A percentile compares a stretch with the other conserved stretches of the same genome.
Conservation (phyloP, 2,888 invertebrate species). For the Drosophila nr. perissopoda region DNA sequence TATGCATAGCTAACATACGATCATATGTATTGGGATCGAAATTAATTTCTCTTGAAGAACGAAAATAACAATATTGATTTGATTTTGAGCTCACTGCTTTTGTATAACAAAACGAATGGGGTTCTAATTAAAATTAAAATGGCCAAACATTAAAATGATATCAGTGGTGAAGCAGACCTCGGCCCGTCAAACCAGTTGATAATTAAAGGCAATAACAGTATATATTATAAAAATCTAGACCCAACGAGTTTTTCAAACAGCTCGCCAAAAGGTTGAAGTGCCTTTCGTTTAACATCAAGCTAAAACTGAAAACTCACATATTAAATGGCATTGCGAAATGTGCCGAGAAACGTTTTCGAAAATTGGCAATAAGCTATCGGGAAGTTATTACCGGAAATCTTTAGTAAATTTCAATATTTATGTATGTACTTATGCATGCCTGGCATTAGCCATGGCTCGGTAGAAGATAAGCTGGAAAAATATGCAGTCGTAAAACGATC, state of each 20-base stretch:
- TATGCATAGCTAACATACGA: neutral
- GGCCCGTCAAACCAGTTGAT: conserved; percentile 72
- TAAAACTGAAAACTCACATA: neutral
- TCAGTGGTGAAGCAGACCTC: conserved; percentile 54
- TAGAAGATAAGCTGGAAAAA: conserved; percentile 37
- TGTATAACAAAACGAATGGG: conserved; percentile 1
- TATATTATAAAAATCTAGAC: conserved; percentile 48
- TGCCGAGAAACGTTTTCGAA: conserved; percentile 1
- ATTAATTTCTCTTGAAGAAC: neutral
- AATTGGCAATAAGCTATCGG: conserved; percentile 13
- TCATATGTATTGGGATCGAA: neutral
- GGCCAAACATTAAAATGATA: conserved; percentile 49
- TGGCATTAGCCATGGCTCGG: conserved; percentile 11
- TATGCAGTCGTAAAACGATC: conserved; percentile 20
- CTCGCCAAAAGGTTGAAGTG: conserved; percentile 27
- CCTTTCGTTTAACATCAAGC: neutral
- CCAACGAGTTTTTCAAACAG: conserved; percentile 44
- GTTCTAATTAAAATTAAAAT: conserved; percentile 46
- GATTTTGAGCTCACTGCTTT: neutral
- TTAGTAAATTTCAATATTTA: conserved; percentile 26
- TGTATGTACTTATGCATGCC: conserved; percentile 2
- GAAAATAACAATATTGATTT: neutral
- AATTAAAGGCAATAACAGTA: conserved; percentile 63
- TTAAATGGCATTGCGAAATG: conserved; percentile 6
- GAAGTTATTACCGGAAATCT: conserved; percentile 43